phyloP scores from a whole-genome alignment of 2,797 vertebrate species.

The Sebastes miniatus region DNA sequence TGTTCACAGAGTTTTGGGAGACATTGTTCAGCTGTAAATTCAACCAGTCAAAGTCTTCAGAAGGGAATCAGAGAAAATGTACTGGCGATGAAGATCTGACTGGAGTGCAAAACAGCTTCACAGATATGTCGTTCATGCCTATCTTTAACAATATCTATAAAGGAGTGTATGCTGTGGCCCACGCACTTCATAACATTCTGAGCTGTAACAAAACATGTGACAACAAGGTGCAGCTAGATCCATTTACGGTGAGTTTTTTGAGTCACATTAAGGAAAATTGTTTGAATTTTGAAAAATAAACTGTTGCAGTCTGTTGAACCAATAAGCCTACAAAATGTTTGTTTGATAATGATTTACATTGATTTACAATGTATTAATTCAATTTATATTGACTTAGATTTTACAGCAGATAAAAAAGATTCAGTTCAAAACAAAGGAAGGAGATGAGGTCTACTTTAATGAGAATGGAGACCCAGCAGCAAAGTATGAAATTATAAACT shows the following conservation, averaged over 20 bases:
- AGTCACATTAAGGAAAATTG: neutral
- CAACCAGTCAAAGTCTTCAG: neutral
- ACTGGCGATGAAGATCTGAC: conserved; percentile 67
- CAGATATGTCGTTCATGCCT: conserved; percentile 76
- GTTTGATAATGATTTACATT: neutral
- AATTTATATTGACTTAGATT: conserved; percentile 50
- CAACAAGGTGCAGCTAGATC: conserved; percentile 51
- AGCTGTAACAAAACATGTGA: conserved; percentile 67
- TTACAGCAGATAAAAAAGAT: conserved; percentile 61
- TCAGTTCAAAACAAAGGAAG: conserved; percentile 69
- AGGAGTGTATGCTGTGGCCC: conserved; percentile 78
- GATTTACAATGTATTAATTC: too few species aligned
- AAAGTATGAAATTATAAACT: conserved; percentile 82
- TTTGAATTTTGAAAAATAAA: neutral
- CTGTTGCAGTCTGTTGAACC: neutral
- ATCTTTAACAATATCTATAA: conserved; percentile 79
- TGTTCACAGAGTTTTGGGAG: conserved; percentile 77
- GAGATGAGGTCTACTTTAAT: conserved; percentile 75
- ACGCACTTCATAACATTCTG: conserved; percentile 70
- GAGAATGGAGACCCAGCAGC: conserved; percentile 76
- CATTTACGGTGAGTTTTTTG: conserved; percentile 59
- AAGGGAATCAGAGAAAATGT: conserved; percentile 35
- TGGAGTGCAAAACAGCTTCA: conserved; percentile 64
- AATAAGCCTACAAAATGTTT: neutral
- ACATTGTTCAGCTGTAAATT: conserved; percentile 70